Base-by-base conservation (phyloP, 2,797 vertebrate species). In the Rhincodon typus region DNA sequence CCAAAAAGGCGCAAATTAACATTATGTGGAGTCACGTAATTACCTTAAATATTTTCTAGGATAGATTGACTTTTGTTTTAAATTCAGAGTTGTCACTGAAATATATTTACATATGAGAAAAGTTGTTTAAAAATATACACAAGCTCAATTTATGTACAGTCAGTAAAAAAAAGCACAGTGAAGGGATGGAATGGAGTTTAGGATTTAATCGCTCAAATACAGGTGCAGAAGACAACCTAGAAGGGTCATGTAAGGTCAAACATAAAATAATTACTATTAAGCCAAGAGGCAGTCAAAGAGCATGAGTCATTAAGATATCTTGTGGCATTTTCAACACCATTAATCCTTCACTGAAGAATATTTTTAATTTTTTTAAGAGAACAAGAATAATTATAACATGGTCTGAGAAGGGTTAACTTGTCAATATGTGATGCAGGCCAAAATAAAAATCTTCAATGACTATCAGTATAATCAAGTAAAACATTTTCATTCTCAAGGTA, bases 301-400 rank as follows among this genome's bases (percentile, higher is more conserved):
- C 94, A 95, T 30, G 94, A 77, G 94, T 95, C 94, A 95, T 27
- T 53, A 77, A 95, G 30, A 70, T 46, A 77, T 94, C 72, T 91
- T 25, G 74, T 62, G 57, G 69, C 42, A 69, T 70, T 15, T 77
- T 95, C 17, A 46, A 74, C 70, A 34, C 46, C 50, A 72, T 74
- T 95, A 77, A 77, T 72, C 50, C 46, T 72, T 95, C 69, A 95
- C 50, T 50, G 50, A 95, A 95, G 74, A 95, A 72, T 30, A 74
- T 57, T 12, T 77, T 95, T 53, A 53, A 57, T 84, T 84, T 93
- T 95, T 74, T 21, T 34, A 62, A 62, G 42, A 88, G 42, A 69
- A 69, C 10, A 95, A 77, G 70, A 77, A 77, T 95, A 77, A 74
- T 53, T 53, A 15, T 23, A n/a, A 53, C 25, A 27, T 53, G 19